A percentile compares a stretch with the other conserved stretches of the same genome.
Evolutionary conservation across 1,140 invertebrate genomes (phyloP).

Genomic region (Xylocopa sonorina): DNA sequence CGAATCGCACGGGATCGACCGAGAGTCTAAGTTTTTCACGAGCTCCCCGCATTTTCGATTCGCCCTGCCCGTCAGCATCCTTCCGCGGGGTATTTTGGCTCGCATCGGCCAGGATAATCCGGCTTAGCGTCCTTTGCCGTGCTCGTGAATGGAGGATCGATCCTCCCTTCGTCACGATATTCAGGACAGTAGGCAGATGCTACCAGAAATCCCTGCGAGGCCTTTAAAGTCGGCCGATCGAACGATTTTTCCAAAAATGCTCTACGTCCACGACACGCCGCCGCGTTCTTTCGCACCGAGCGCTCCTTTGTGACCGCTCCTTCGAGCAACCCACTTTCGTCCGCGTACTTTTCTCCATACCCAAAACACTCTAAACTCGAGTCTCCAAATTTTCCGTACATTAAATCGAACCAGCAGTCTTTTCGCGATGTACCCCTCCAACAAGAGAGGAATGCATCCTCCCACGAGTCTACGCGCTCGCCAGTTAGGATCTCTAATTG

Average conservation of each 20-base stretch:
- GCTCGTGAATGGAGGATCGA: constrained; percentile 60
- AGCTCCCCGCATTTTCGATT: not conserved
- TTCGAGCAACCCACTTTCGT: too few relatives aligned
- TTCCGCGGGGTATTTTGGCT: constrained; percentile 76
- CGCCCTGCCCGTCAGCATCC: constrained; percentile 20
- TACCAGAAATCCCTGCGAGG: constrained; percentile 66
- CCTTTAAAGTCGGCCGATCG: constrained; percentile 33
- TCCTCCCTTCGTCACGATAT: constrained; percentile 64
- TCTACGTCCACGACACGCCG: too few relatives aligned
- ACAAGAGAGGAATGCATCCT: not conserved
- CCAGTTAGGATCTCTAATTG: constrained; percentile 26
- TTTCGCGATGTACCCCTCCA: too few relatives aligned
- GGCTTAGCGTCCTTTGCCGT: constrained; percentile 75
- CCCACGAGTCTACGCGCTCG: not conserved
- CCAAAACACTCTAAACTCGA: too few relatives aligned
- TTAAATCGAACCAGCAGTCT: too few relatives aligned
- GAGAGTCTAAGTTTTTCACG: not conserved
- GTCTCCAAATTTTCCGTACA: too few relatives aligned
- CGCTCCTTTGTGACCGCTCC: not conserved
- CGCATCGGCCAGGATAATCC: constrained; percentile 79
- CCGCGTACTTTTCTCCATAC: too few relatives aligned
- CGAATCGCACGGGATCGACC: not conserved
- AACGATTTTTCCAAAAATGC: constrained; percentile 22
- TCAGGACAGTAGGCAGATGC: constrained; percentile 80
- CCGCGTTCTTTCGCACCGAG: too few relatives aligned